A percentile compares a stretch with the other conserved stretches of the same genome.
Evolutionary conservation across 2,797 vertebrate genomes (phyloP).

Genomic region (Halcyon leucocephala): DNA sequence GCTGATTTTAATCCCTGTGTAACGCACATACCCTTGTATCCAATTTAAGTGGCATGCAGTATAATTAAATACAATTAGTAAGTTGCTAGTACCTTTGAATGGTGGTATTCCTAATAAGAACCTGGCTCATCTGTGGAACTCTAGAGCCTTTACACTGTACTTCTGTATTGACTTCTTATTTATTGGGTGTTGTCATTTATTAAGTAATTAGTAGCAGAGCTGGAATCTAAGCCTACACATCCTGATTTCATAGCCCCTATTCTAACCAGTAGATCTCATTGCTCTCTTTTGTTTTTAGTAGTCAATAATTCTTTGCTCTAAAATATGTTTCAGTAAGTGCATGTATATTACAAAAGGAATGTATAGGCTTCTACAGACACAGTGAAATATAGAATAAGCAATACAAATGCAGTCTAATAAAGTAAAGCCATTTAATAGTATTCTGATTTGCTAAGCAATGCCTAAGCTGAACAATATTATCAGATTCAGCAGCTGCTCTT

Average conservation of each 20-base stretch:
- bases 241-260: neutral
- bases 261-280: neutral
- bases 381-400: neutral
- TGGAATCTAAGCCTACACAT: neutral
- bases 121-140: neutral
- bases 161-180: neutral
- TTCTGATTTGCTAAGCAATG: neutral
- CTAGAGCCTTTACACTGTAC: neutral
- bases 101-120: neutral
- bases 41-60: neutral
- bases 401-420: neutral
- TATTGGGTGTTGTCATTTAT: neutral
- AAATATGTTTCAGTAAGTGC: neutral
- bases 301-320: neutral
- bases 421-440: neutral
- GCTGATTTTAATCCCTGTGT: neutral
- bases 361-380: neutral
- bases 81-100: neutral
- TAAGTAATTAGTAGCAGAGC: neutral
- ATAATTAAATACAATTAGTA: neutral
- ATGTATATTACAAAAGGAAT: neutral
- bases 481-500: slow-evolving; percentile 49
- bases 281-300: neutral
- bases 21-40: neutral
- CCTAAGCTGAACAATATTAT: neutral